Conservation (phyloP, 2,888 invertebrate species). For the Gymnosoma rotundatum region DNA sequence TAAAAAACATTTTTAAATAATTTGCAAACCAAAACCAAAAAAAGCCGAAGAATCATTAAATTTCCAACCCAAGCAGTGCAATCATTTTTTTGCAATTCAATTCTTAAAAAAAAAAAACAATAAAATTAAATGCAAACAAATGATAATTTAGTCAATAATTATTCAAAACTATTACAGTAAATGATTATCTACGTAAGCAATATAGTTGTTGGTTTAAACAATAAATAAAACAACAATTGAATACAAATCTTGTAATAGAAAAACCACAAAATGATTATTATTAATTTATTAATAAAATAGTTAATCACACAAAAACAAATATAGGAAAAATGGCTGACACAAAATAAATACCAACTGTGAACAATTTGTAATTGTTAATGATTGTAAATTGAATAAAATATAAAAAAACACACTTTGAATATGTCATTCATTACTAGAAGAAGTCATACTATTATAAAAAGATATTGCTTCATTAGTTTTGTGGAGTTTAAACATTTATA, state of each 20-base stretch:
- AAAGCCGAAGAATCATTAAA: constrained; percentile 13
- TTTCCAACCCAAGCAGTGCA: background rate
- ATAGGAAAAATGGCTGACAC: constrained; percentile 41
- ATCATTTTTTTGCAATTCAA: background rate
- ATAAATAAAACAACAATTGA: constrained; percentile 1
- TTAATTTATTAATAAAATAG: constrained; percentile 65
- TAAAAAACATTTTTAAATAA: background rate
- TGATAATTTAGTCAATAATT: constrained; percentile 68
- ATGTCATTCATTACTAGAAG: background rate
- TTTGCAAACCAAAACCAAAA: background rate
- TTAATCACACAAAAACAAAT: constrained; percentile 63
- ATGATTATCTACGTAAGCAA: constrained; percentile 54
- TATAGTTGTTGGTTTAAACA: constrained; percentile 13
- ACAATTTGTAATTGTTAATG: constrained; percentile 70
- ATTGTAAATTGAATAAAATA: constrained; percentile 40
- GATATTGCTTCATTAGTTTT: constrained; percentile 3
- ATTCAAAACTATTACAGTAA: constrained; percentile 62
- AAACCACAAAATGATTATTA: constrained; percentile 64
- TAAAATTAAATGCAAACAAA: constrained; percentile 63
- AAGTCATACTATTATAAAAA: constrained; percentile 19
- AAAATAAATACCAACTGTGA: constrained; percentile 61
- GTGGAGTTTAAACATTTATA: background rate
- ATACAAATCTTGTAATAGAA: constrained; percentile 43
- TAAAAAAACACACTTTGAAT: background rate
- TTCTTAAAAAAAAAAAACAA: constrained; percentile 1